Evolutionary conservation across 1,140 invertebrate genomes (phyloP).

Genomic region (Galleria mellonella): DNA sequence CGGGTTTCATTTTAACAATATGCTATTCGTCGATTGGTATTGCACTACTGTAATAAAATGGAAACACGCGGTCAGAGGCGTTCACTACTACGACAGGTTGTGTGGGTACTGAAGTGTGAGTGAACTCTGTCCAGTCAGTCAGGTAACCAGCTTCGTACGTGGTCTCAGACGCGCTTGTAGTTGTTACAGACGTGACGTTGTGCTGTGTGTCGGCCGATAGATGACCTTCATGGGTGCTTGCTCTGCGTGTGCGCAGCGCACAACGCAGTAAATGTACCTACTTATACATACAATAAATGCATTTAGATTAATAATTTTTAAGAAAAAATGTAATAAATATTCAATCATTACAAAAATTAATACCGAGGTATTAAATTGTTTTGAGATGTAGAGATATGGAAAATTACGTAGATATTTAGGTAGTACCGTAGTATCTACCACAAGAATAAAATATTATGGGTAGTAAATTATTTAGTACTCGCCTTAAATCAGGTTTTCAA

Average conservation of each 20-base stretch:
- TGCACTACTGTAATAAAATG: background rate
- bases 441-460: no score
- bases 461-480: no score
- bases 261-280: background rate
- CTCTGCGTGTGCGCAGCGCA: constrained; percentile 22
- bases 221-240: constrained; percentile 56
- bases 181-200: constrained; percentile 30
- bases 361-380: no score
- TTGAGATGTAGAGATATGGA: no score
- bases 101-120: constrained; percentile 41
- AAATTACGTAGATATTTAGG: no score
- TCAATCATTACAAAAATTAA: no score
- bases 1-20: constrained; percentile 27
- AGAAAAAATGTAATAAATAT: no score
- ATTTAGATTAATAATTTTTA: no score
- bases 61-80: constrained; percentile 21
- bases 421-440: no score
- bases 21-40: background rate
- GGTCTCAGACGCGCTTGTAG: constrained; percentile 23
- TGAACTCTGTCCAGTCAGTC: constrained; percentile 30
- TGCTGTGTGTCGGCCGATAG: constrained; percentile 17
- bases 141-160: constrained; percentile 35
- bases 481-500: no score
- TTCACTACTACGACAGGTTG: constrained; percentile 30
- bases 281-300: no score